These are phyloP conservation scores for Phymatocera aterrima DNA, from an alignment of 2,888 invertebrate species.

Conservation along the genomic window DNA sequence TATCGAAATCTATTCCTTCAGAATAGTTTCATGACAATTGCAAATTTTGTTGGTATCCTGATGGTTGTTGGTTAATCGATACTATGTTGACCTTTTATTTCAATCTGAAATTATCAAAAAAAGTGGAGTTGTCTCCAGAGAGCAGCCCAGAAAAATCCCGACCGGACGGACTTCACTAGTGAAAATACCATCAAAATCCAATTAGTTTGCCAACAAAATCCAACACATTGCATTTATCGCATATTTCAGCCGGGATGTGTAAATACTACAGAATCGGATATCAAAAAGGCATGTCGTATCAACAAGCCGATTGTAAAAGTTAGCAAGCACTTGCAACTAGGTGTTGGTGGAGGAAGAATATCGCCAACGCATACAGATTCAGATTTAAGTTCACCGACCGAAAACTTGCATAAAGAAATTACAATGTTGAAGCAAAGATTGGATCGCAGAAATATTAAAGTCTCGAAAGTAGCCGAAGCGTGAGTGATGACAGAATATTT, in stretches of 20 bases:
- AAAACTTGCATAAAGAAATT: constrained; percentile 83
- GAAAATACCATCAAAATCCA: no score
- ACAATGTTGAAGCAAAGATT: constrained; percentile 85
- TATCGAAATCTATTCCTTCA: no score
- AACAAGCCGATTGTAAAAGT: constrained; percentile 76
- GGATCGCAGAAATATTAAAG: constrained; percentile 91
- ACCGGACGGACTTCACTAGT: no score
- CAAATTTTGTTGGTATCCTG: no score
- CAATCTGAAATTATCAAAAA: no score
- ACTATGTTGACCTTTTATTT: no score
- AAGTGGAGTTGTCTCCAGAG: no score
- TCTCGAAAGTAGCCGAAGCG: constrained; percentile 96
- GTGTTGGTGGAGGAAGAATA: constrained; percentile 77
- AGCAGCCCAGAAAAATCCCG: no score
- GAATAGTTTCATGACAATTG: no score
- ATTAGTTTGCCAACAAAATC: no score
- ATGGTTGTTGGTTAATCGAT: no score
- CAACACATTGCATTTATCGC: not conserved
- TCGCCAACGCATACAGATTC: constrained; percentile 77
- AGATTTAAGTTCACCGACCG: constrained; percentile 78
- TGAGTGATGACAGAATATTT: constrained; percentile 77
- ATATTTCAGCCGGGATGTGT: constrained; percentile 94
- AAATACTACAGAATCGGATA: constrained; percentile 98
- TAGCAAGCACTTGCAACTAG: constrained; percentile 72
- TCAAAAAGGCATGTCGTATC: constrained; percentile 92